phyloP scores from a whole-genome alignment of 2,888 invertebrate species.

The Drosophila putrida region DNA sequence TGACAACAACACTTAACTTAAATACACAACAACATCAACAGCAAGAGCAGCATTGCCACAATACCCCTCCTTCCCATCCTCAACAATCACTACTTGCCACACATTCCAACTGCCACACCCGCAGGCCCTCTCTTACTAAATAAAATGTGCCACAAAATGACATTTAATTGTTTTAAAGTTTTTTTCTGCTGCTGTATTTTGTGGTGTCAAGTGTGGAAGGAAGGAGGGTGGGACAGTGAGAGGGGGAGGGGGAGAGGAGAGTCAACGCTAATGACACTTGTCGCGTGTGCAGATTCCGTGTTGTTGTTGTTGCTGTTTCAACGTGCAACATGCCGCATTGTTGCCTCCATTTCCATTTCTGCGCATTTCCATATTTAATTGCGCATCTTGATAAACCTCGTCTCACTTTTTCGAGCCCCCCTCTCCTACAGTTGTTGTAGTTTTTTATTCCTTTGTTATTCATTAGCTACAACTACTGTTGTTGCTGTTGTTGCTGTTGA shows the following conservation, averaged over 20 bases:
- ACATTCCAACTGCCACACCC: slow-evolving; percentile 30
- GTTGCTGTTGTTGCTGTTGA: slow-evolving; percentile 66
- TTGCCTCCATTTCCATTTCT: slow-evolving; percentile 53
- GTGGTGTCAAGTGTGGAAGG: slow-evolving; percentile 13
- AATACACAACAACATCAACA: slow-evolving; percentile 32
- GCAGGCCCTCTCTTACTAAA: slow-evolving; percentile 55
- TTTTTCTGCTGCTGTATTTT: slow-evolving; percentile 16
- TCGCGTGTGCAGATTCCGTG: slow-evolving; percentile 74
- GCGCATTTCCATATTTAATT: slow-evolving; percentile 80
- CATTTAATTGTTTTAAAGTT: slow-evolving; percentile 71
- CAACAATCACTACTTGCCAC: not conserved
- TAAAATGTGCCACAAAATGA: slow-evolving; percentile 77
- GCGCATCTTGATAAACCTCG: slow-evolving; percentile 76
- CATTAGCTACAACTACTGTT: slow-evolving; percentile 62
- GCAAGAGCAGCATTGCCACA: slow-evolving; percentile 20
- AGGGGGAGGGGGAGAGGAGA: not conserved
- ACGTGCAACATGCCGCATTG: slow-evolving; percentile 38
- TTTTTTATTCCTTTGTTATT: slow-evolving; percentile 61
- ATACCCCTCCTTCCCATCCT: not conserved
- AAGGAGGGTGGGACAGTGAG: slow-evolving; percentile 3
- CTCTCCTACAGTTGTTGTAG: slow-evolving; percentile 22
- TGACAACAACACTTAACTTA: slow-evolving; percentile 68
- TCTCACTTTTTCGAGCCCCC: slow-evolving; percentile 38
- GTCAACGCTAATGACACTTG: slow-evolving; percentile 72
- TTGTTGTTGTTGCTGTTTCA: slow-evolving; percentile 20